Evolutionary conservation across 2,888 invertebrate species (phyloP).

Genomic region (Lagria hirta): DNA sequence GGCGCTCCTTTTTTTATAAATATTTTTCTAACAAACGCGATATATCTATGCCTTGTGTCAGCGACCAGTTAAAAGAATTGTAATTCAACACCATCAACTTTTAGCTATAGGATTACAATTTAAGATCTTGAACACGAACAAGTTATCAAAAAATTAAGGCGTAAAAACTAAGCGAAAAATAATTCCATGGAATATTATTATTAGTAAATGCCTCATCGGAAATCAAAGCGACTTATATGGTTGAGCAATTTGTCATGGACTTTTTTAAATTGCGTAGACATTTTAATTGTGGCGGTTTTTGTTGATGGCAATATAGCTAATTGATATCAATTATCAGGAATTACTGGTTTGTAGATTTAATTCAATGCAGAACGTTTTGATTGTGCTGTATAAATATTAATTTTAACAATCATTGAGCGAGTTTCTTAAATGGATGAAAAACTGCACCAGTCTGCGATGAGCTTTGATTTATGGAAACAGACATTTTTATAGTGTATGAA

Average conservation of each 20-base stretch:
- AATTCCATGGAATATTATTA: slow-evolving; percentile 13
- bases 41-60: slow-evolving; percentile 5
- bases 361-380: slow-evolving; percentile 38
- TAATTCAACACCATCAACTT: slow-evolving; percentile 16
- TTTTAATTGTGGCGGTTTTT: slow-evolving; percentile 51
- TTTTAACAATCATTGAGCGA: slow-evolving; percentile 43
- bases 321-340: slow-evolving; percentile 53
- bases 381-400: slow-evolving; percentile 47
- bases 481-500: too few relatives aligned
- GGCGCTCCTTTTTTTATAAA: too few relatives aligned
- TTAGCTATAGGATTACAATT: slow-evolving; percentile 18
- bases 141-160: slow-evolving; percentile 23
- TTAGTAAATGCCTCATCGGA: slow-evolving; percentile 15
- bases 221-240: slow-evolving; percentile 38
- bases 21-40: too few relatives aligned
- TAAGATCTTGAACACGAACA: slow-evolving; percentile 27
- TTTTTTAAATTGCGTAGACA: slow-evolving; percentile 46
- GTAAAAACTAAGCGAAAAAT: slow-evolving; percentile 18
- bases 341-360: slow-evolving; percentile 45
- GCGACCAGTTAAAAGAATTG: slow-evolving; percentile 6
- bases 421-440: slow-evolving; percentile 39
- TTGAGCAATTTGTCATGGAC: slow-evolving; percentile 45
- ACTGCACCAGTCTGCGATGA: slow-evolving; percentile 33
- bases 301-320: slow-evolving; percentile 41
- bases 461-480: slow-evolving; percentile 39